phyloP scores from a whole-genome alignment of 2,113 vertebrate genomes.

The Diphyllodes magnificus region DNA sequence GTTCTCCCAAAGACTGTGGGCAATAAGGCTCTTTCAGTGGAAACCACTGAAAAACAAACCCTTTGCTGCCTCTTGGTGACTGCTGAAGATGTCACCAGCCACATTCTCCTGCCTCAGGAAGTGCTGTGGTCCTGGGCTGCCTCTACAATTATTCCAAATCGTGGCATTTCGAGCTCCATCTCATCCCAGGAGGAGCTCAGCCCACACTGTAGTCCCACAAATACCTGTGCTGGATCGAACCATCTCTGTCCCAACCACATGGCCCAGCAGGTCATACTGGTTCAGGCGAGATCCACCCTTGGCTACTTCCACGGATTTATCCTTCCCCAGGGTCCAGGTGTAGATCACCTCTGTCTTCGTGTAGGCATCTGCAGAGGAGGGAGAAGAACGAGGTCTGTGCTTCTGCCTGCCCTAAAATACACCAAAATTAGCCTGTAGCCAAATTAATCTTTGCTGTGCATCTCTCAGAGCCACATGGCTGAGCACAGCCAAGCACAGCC shows the following conservation, averaged over 20 bases:
- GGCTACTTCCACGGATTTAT: conserved; percentile 90
- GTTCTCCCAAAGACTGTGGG: background rate
- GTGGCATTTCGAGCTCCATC: background rate
- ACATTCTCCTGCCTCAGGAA: background rate
- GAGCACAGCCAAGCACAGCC: conserved; percentile 5
- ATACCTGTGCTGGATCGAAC: conserved; percentile 98
- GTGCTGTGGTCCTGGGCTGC: background rate
- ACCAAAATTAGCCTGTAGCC: background rate
- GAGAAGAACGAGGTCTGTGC: background rate
- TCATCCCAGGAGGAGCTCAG: background rate
- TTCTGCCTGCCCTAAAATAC: background rate
- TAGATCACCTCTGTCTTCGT: conserved; percentile 97
- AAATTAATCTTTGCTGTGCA: background rate
- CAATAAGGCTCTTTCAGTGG: background rate
- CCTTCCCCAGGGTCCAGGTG: conserved; percentile 91
- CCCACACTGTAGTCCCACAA: background rate
- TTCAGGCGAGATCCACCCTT: conserved; percentile 96
- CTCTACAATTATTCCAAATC: background rate
- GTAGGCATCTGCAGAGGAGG: conserved; percentile 84
- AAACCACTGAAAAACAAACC: background rate
- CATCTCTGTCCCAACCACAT: conserved; percentile 93
- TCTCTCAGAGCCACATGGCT: conserved; percentile 26
- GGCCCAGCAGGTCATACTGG: conserved; percentile 94
- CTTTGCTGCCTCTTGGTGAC: background rate
- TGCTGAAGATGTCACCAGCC: background rate